Base-by-base conservation (phyloP, 2,113 vertebrate genomes). In the Catharus minimus region DNA sequence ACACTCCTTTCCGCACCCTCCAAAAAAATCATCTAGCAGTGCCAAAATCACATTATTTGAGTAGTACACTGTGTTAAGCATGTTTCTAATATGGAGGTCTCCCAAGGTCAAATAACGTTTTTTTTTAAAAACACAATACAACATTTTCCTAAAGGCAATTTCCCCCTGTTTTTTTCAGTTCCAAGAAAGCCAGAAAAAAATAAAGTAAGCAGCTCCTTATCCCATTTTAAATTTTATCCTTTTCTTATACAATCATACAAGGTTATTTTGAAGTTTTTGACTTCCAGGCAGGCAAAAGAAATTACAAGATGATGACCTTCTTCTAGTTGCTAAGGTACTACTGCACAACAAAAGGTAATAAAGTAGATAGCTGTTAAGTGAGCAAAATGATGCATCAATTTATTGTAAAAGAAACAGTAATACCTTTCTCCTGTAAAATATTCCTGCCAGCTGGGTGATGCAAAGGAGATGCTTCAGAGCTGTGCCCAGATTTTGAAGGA, bases 381-480 rank as follows among this genome's bases (percentile, higher is more conserved):
- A 92, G 57, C 32, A 94, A 94, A 94, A 65, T 2, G n/a, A 93
- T 27, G 71, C 60, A 89, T 41, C 28, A 44, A 52, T 89, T 87
- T 65, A 89, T 85, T 89, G 78, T 58, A 90, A 91, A 86, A 91
- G 76, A 94, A 85, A 78, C 11, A 75, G 49, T 66, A 93, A 81
- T 98, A 98, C 97, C 98, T 98, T 97, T 95, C 61, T 95, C 83
- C 71, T 91, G 97, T 73, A 93, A 56, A 73, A 89, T 65, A 90
- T 76, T 97, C 91, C 82, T 96, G 82, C 66, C 94, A 64, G 92
- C 36, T 86, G 95, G 95, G 32, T 90, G 95, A 94, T 95, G 96
- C 94, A 97, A 96, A 79, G 98, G 96, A 89, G 98, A 97, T 30
- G 97, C 96, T 91, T 98, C 98, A 53, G 66, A 76, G 84, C 97